A percentile compares a stretch with the other conserved stretches of the same genome.
These are phyloP conservation scores for Dasypus novemcinctus DNA, from an alignment of 2,113 vertebrate species.

Conservation along the genomic window DNA sequence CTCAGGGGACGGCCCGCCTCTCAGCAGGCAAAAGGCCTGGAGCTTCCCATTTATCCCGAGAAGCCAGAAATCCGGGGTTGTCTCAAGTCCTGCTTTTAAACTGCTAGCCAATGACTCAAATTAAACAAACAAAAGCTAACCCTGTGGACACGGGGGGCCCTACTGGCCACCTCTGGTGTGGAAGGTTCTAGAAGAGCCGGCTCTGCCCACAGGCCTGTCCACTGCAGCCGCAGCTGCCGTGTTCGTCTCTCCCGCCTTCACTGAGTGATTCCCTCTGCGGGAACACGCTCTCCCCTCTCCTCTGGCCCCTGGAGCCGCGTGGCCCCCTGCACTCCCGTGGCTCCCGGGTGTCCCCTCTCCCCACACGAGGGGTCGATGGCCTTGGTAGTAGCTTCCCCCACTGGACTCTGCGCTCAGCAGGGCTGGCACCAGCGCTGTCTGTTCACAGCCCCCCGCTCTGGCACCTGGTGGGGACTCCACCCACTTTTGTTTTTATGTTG, in stretches of 20 bases:
- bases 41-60: not conserved
- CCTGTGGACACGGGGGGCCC: not conserved
- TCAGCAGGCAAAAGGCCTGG: not conserved
- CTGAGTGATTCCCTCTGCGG: not conserved
- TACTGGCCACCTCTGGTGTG: not conserved
- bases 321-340: not conserved
- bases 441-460: rapidly evolving
- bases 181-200: constrained; percentile 35
- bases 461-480: not conserved
- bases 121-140: constrained; percentile 12
- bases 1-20: not conserved
- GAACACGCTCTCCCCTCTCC: not conserved
- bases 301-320: not conserved
- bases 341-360: not conserved
- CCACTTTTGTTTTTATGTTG: not conserved
- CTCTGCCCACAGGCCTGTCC: not conserved
- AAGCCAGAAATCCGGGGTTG: constrained; percentile 41
- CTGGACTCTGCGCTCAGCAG: not conserved
- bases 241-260: not conserved
- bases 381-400: not conserved
- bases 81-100: constrained; percentile 21
- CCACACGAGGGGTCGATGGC: rapidly evolving
- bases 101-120: not conserved
- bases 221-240: not conserved
- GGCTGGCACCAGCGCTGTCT: not conserved